Conservation (phyloP, 2,113 vertebrate species). For the Bufo gargarizans region DNA sequence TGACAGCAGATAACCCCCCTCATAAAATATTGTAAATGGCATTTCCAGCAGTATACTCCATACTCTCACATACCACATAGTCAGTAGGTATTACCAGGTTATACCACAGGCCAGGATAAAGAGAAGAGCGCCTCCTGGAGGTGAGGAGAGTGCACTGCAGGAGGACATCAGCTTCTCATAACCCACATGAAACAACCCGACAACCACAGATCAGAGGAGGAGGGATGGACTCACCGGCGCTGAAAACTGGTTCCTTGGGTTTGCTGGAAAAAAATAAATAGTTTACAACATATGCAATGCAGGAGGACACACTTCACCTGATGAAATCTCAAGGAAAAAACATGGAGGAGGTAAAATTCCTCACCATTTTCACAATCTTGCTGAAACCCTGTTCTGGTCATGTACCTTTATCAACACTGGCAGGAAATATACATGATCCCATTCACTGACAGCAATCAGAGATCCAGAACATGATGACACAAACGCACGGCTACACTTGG, state of each 20-base stretch:
- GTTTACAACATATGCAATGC: too few relatives aligned
- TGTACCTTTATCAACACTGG: too few relatives aligned
- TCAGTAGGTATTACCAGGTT: not conserved
- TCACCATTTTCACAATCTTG: too few relatives aligned
- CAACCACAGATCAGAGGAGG: not conserved
- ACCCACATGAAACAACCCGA: not conserved
- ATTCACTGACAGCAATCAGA: not conserved
- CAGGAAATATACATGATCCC: not conserved
- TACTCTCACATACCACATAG: not conserved
- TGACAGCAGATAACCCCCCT: too few relatives aligned
- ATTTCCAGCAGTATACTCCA: too few relatives aligned
- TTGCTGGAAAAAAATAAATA: constrained; percentile 78
- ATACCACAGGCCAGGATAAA: not conserved
- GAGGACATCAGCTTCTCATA: not conserved
- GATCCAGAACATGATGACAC: not conserved
- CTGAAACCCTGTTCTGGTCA: too few relatives aligned
- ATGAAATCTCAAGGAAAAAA: too few relatives aligned
- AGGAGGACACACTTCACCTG: not conserved
- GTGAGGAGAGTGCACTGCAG: not conserved
- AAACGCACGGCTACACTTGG: not conserved
- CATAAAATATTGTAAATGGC: too few relatives aligned
- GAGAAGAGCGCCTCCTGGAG: not conserved
- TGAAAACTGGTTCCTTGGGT: constrained; percentile 96
- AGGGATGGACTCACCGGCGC: constrained; percentile 83
- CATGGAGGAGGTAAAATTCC: too few relatives aligned